Base-by-base conservation (phyloP, 2,888 invertebrate genomes). In the Scaeva pyrastri region DNA sequence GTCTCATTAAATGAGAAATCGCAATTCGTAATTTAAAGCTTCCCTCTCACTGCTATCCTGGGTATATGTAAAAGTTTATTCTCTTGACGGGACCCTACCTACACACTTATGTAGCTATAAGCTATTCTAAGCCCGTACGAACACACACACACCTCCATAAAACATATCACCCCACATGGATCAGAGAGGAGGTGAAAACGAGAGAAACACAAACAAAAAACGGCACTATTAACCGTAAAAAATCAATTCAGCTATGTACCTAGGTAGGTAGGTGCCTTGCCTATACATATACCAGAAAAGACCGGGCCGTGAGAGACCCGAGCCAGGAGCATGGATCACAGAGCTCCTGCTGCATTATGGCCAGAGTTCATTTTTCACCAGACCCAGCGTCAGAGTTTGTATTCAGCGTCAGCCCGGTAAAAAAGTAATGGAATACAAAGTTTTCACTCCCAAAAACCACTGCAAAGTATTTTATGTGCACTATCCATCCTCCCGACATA, bases 161-260 rank as follows among this genome's bases (percentile, higher is more conserved):
- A 85, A 81, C n/a, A n/a, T n/a, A n/a, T n/a, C n/a, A n/a, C n/a
- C n/a, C n/a, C n/a, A n/a, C n/a, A n/a, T n/a, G 85, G 85, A 81
- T 81, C 73, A 72, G 66, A 58, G 23, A 68, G 60, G 19, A 66
- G 26, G 48, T 64, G 16, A 52, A 60, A 77, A 21, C 70, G n/a
- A 68, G 45, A 52, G 31, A 77, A 52, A 62, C 76, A 70, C 12
- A 36, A 68, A 52, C 60, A 75, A 73, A 62, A 62, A 56, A 55
- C 74, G 48, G 36, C 8, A 45, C 70, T 58, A n/a, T 64, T 64
- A 71, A 64, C 73, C 48, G 58, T 60, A 80, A 86, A 86, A 85
- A 86, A 86, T 86, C 86, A 86, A 86, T 86, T 82, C 74, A 86
- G 86, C 86, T 78, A 86, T 82, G 66, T 82, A 31, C 31, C 31